Conservation (phyloP, 2,113 vertebrate genomes). For the Thamnophis sirtalis region DNA sequence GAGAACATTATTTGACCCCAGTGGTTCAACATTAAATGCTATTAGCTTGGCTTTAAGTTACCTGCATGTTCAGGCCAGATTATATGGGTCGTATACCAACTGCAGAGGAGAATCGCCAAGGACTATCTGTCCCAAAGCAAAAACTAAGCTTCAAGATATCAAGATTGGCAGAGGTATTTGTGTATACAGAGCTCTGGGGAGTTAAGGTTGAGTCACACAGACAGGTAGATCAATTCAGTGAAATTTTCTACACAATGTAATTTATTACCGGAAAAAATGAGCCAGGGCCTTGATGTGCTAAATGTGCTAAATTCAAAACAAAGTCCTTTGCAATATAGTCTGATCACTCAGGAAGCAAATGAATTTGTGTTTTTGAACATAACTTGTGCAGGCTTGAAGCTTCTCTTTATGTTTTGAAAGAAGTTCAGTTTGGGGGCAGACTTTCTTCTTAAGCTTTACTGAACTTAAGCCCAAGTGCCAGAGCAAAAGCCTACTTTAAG, state of each 20-base stretch:
- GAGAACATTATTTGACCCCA: slow-evolving; percentile 84
- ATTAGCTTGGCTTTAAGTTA: slow-evolving; percentile 62
- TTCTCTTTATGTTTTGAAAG: not conserved
- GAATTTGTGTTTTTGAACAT: not conserved
- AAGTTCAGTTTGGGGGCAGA: not conserved
- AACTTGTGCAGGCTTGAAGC: not conserved
- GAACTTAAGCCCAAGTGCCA: not conserved
- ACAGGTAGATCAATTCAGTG: not conserved
- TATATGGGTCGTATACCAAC: slow-evolving; percentile 39
- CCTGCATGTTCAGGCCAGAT: slow-evolving; percentile 53
- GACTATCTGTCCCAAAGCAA: slow-evolving; percentile 1
- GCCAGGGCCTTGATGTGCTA: not conserved
- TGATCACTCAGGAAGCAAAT: not conserved
- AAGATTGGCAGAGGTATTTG: slow-evolving; percentile 17
- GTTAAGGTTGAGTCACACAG: not conserved
- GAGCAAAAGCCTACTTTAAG: not conserved
- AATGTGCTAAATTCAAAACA: not conserved
- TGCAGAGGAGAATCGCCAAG: not conserved
- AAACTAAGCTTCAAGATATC: slow-evolving; percentile 29
- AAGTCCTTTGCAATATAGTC: not conserved
- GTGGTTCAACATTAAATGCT: slow-evolving; percentile 70
- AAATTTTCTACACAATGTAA: not conserved
- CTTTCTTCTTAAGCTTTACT: not conserved
- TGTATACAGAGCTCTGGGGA: slow-evolving; percentile 1
- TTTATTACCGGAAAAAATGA: not conserved